phyloP scores from a whole-genome alignment of 2,888 invertebrate species.

The Phorcus lineatus region DNA sequence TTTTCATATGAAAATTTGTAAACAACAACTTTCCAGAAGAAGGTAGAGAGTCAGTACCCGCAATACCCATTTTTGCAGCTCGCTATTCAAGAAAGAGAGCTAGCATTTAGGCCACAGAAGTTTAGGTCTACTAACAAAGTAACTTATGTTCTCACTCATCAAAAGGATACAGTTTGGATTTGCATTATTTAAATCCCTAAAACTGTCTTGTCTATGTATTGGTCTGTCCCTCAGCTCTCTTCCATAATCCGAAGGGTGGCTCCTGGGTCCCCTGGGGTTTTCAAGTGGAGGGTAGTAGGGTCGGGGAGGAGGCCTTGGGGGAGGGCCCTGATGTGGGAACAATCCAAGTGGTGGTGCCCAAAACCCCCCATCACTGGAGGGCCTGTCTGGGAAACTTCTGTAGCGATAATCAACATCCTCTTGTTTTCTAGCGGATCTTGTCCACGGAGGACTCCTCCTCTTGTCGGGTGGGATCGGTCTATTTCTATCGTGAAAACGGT shows the following conservation, averaged over 20 bases:
- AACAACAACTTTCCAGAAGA: too few relatives aligned
- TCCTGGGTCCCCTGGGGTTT: neutral
- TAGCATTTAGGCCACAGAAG: too few relatives aligned
- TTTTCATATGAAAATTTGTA: too few relatives aligned
- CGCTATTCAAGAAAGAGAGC: too few relatives aligned
- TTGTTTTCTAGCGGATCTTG: neutral
- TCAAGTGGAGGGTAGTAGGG: neutral
- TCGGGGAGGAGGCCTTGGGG: neutral
- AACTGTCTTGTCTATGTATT: neutral
- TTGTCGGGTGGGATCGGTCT: neutral
- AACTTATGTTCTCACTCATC: neutral
- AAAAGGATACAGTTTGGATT: neutral
- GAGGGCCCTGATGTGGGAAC: neutral
- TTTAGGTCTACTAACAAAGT: too few relatives aligned
- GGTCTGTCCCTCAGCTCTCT: neutral
- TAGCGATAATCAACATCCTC: neutral
- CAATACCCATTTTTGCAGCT: too few relatives aligned
- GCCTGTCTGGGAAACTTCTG: neutral
- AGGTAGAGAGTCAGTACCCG: too few relatives aligned
- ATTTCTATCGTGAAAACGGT: slow-evolving; percentile 12
- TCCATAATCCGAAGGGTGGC: slow-evolving; percentile 1
- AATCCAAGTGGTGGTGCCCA: neutral
- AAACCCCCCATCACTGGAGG: neutral
- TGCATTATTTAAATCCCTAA: neutral
- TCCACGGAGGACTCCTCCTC: neutral